Evolutionary conservation across 2,113 vertebrate genomes (phyloP).

Genomic region (Entomyzon cyanotis): DNA sequence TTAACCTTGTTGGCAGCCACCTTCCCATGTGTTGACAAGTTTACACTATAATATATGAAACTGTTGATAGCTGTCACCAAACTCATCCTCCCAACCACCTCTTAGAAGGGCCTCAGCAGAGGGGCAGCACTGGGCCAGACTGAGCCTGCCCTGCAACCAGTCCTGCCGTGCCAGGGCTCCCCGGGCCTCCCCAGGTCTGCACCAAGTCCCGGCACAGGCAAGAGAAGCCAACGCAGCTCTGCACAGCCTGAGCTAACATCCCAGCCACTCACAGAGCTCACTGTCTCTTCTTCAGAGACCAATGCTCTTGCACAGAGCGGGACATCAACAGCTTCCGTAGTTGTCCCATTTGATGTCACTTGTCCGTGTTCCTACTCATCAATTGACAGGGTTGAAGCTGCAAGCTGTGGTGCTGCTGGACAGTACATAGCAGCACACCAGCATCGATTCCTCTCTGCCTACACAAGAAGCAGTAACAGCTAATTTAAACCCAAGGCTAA

Average conservation of each 20-base stretch:
- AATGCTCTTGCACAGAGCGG: rapidly evolving
- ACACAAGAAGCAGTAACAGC: neutral
- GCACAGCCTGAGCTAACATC: rapidly evolving
- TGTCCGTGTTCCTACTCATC: neutral
- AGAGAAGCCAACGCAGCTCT: neutral
- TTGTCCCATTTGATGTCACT: rapidly evolving
- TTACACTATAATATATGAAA: neutral
- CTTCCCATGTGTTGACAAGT: neutral
- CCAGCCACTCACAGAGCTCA: rapidly evolving
- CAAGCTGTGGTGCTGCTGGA: neutral
- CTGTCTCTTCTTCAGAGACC: rapidly evolving
- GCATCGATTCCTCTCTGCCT: neutral
- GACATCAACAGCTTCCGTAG: rapidly evolving
- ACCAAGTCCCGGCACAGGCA: rapidly evolving
- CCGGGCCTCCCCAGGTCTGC: neutral
- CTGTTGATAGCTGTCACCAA: neutral
- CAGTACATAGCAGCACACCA: no score
- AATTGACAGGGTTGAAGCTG: neutral
- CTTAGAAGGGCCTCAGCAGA: rapidly evolving
- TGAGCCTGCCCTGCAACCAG: neutral
- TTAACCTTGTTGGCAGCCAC: neutral
- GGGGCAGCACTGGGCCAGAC: neutral
- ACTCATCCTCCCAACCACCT: rapidly evolving
- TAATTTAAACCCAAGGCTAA: neutral
- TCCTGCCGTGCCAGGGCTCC: neutral